Evolutionary conservation across 2,888 invertebrate species (phyloP).

Genomic region (Platypus cylindrus): DNA sequence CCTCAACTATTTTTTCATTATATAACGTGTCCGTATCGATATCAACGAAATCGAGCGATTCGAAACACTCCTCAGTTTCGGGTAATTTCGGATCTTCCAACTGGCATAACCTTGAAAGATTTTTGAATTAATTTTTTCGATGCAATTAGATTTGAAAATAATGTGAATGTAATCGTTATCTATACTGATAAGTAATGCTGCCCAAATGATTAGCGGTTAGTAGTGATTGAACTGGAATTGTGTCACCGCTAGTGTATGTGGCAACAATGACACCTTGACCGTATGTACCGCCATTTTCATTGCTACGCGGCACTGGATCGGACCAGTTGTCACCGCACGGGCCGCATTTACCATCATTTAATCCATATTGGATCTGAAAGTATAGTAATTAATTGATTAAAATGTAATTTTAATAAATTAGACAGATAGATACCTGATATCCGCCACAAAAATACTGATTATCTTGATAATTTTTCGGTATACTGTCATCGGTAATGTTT

Average conservation of each 20-base stretch:
- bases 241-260: slow-evolving; percentile 27
- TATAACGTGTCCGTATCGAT: slow-evolving; percentile 19
- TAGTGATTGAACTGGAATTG: slow-evolving; percentile 25
- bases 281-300: slow-evolving; percentile 35
- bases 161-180: neutral
- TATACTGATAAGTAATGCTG: slow-evolving; percentile 25
- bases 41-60: slow-evolving; percentile 26
- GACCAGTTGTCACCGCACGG: slow-evolving; percentile 32
- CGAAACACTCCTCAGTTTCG: slow-evolving; percentile 37
- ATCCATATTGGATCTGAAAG: slow-evolving; percentile 17
- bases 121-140: neutral
- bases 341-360: slow-evolving; percentile 29
- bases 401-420: neutral
- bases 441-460: slow-evolving; percentile 41
- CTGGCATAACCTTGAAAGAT: slow-evolving; percentile 31
- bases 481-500: slow-evolving; percentile 25
- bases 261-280: slow-evolving; percentile 34
- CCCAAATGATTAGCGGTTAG: slow-evolving; percentile 35
- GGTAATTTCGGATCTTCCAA: slow-evolving; percentile 25
- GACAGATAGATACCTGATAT: slow-evolving; percentile 12
- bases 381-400: no score
- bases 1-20: no score
- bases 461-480: slow-evolving; percentile 39
- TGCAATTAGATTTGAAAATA: neutral
- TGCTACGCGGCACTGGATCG: slow-evolving; percentile 29